Percentiles rank a stretch among this genome's conserved stretches.
Evolutionary conservation across 1,140 invertebrate genomes (phyloP).

Genomic region (Drosophila takahashii): DNA sequence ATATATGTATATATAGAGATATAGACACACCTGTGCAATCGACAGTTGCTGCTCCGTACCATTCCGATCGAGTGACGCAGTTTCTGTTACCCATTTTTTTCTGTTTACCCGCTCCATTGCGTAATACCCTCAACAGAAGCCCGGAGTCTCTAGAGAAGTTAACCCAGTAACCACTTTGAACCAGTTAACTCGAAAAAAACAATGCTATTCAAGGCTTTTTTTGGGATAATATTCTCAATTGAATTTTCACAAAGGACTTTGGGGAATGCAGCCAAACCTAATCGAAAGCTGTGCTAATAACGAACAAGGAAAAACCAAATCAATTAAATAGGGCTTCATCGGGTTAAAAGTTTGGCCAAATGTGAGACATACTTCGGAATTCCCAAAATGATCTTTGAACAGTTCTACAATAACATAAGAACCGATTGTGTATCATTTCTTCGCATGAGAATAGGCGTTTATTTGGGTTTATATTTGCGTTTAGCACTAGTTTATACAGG

Average conservation of each 20-base stretch:
- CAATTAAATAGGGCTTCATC: too few relatives aligned
- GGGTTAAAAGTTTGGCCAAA: neutral
- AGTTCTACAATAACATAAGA: neutral
- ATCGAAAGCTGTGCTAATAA: neutral
- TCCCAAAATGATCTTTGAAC: neutral
- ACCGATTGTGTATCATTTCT: neutral
- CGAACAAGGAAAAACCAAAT: neutral
- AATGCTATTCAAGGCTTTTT: conserved; percentile 4
- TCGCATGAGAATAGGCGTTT: neutral
- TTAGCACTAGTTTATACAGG: conserved; percentile 4
- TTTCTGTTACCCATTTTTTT: conserved; percentile 50
- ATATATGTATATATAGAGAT: neutral
- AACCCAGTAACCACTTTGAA: conserved; percentile 17
- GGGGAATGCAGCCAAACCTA: neutral
- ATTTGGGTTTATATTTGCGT: neutral
- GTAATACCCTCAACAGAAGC: conserved; percentile 41
- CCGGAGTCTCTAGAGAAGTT: conserved; percentile 15
- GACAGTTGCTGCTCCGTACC: conserved; percentile 42
- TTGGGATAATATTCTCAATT: neutral
- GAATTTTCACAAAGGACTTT: conserved; percentile 3
- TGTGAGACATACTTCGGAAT: conserved; percentile 4
- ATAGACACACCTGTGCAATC: conserved; percentile 74
- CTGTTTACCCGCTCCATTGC: conserved; percentile 60
- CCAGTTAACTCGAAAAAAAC: conserved; percentile 32
- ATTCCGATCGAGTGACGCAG: conserved; percentile 60